Conservation (phyloP, 2,113 vertebrate species). For the Nesogale talazaci region DNA sequence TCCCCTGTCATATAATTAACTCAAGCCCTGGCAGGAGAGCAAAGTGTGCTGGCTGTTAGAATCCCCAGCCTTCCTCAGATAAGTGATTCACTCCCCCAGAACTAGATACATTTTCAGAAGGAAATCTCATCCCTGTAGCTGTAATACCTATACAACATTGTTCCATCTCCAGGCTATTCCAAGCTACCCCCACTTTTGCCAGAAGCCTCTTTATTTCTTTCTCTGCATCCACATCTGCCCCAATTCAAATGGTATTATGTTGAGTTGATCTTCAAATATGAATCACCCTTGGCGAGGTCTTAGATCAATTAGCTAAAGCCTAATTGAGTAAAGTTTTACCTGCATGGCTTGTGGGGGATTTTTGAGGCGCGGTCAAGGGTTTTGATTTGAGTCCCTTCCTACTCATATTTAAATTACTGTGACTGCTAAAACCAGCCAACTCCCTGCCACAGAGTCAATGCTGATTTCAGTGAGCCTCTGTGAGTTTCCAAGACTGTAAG, state of each 20-base stretch:
- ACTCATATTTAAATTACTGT: background rate
- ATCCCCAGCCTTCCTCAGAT: slow-evolving; percentile 10
- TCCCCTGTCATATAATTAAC: background rate
- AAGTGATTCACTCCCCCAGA: slow-evolving; percentile 47
- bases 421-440: background rate
- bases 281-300: slow-evolving; percentile 42
- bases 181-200: slow-evolving; percentile 42
- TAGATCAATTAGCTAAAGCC: slow-evolving; percentile 51
- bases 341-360: slow-evolving; percentile 2
- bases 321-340: slow-evolving; percentile 35
- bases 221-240: slow-evolving; percentile 27
- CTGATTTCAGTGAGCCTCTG: too few relatives aligned
- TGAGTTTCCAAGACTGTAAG: too few relatives aligned
- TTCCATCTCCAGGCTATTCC: slow-evolving; percentile 57
- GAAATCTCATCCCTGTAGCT: slow-evolving; percentile 73
- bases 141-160: slow-evolving; percentile 65
- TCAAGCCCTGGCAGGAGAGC: slow-evolving; percentile 40
- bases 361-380: background rate
- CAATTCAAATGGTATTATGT: slow-evolving; percentile 43
- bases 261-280: slow-evolving; percentile 64
- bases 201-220: slow-evolving; percentile 70
- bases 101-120: slow-evolving; percentile 59
- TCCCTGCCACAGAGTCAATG: background rate
- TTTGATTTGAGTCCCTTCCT: background rate
- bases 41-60: slow-evolving; percentile 59